Base-by-base conservation (phyloP, 2,113 vertebrate species). In the Callocephalon fimbriatum region DNA sequence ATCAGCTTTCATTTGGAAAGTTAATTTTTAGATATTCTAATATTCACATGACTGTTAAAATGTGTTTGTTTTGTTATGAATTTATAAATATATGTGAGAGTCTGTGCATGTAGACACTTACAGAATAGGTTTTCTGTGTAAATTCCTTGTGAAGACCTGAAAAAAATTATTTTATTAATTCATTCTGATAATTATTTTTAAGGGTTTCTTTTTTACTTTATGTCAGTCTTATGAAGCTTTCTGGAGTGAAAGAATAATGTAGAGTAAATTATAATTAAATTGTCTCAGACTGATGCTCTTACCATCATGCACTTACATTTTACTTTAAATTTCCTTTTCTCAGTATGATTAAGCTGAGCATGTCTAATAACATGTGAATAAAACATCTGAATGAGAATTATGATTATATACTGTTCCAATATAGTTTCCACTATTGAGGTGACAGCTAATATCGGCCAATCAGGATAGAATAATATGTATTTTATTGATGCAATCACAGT, bases 1-100 rank as follows among this genome's bases (percentile, higher is more conserved):
- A 78, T 91, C 80, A 81, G 38, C 56, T 95, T 96, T 86, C 38
- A 15, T 77, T 91, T 81, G 86, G 38, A 84, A 74, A 86, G 65
- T 72, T 89, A 81, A 68, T 35, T 91, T 94, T 92, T 65, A 62
- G 72, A 67, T 81, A 81, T 84, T 76, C 54, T 84, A 66, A 75
- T 23, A 77, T 45, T 83, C 80, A 66, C 51, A 83, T 93, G 53
- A 37, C 54, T 80, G 12, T 59, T 83, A 54, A 80, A 95, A 74
- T 42, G 4, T 70, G 15, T 11, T 3, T 14, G 7, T 1, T 0
- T n/a, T 48, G 84, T 81, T 73, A 56, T 70, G 14, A 83, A 51
- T 77, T 88, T 86, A 29, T 84, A 68, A 59, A 70, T 84, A 63
- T 66, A 74, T 37, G 6, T 70, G n/a, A 40, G 25, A 38, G 5